These are phyloP conservation scores for Mobula birostris DNA, from an alignment of 2,113 vertebrate species.

Conservation along the genomic window DNA sequence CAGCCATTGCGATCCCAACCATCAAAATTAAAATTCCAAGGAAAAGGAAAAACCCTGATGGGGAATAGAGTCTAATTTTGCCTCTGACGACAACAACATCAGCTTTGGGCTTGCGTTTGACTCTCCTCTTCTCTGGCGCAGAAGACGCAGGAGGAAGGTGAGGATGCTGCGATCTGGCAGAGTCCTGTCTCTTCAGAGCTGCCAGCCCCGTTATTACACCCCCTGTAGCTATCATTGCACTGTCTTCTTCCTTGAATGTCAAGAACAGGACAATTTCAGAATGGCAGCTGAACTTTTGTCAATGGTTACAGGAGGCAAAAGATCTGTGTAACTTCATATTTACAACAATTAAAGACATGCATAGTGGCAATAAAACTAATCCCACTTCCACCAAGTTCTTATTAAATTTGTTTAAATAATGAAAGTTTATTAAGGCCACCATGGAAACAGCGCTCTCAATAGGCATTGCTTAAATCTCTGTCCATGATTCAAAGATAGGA, in stretches of 20 bases:
- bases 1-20: slow-evolving; percentile 86
- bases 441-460: neutral
- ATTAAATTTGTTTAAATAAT: neutral
- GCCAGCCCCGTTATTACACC: slow-evolving; percentile 95
- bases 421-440: neutral
- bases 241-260: slow-evolving; percentile 47
- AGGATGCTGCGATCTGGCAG: slow-evolving; percentile 79
- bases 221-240: slow-evolving; percentile 86
- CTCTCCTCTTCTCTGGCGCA: slow-evolving; percentile 61
- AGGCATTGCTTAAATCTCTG: neutral
- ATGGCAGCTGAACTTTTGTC: slow-evolving; percentile 31
- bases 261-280: slow-evolving; percentile 42
- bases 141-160: slow-evolving; percentile 49
- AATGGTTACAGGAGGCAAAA: neutral
- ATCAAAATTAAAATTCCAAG: slow-evolving; percentile 81
- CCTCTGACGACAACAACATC: slow-evolving; percentile 90
- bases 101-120: slow-evolving; percentile 69
- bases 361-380: neutral
- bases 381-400: neutral
- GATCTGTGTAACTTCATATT: neutral
- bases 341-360: neutral
- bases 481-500: neutral
- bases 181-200: slow-evolving; percentile 93
- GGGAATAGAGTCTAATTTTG: slow-evolving; percentile 86
- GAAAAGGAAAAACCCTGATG: slow-evolving; percentile 88